Conservation (phyloP, 2,797 vertebrate species). For the Lithobates pipiens region DNA sequence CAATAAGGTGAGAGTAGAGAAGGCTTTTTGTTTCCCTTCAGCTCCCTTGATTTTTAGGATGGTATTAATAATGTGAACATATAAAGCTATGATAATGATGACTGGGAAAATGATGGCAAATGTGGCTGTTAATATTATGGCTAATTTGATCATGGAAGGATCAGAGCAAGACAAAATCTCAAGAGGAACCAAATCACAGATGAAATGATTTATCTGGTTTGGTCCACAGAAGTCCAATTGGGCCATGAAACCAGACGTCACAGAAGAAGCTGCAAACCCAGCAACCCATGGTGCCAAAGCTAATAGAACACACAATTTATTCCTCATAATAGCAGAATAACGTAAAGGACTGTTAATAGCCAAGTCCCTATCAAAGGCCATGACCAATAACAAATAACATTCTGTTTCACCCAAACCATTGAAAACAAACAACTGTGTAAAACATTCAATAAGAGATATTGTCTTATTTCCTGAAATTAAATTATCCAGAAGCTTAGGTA, state of each 20-base stretch:
- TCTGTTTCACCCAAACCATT: slow-evolving; percentile 6
- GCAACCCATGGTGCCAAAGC: not conserved
- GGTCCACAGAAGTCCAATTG: not conserved
- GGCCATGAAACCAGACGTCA: not conserved
- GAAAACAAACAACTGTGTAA: slow-evolving; percentile 1
- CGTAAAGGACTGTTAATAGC: slow-evolving; percentile 19
- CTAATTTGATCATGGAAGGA: not conserved
- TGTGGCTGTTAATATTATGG: not conserved
- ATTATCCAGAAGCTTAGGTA: slow-evolving; percentile 24
- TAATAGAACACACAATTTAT: not conserved
- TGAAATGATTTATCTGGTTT: not conserved
- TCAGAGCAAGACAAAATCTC: not conserved
- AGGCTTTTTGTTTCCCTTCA: not conserved
- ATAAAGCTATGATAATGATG: not conserved
- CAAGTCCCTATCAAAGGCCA: not conserved
- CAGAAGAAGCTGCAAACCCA: not conserved
- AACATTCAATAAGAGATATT: slow-evolving; percentile 21
- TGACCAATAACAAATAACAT: slow-evolving; percentile 17
- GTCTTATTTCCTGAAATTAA: not conserved
- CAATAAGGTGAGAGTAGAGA: not conserved
- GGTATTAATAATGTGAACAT: not conserved
- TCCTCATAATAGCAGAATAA: slow-evolving; percentile 1
- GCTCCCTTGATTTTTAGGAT: not conserved
- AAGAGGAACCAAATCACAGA: not conserved
- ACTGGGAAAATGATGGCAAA: not conserved